Percentiles rank a stretch among this genome's conserved stretches.
Evolutionary conservation across 2,113 vertebrate genomes (phyloP).

Genomic region (Alethe diademata): DNA sequence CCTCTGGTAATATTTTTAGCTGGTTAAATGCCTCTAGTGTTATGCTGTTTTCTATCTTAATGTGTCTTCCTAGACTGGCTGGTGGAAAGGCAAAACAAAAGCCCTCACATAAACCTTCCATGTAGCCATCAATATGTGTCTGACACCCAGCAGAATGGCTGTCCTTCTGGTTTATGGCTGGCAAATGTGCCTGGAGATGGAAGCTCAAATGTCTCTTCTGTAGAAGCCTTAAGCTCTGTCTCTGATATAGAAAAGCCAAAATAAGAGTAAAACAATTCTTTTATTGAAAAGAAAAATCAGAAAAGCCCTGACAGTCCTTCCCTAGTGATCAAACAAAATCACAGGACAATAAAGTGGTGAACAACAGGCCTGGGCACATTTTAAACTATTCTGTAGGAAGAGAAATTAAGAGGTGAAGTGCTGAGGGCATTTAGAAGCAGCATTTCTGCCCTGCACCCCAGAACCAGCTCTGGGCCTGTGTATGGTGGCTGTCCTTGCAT

Average conservation of each 20-base stretch:
- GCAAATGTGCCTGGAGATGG: neutral
- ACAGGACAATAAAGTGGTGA: neutral
- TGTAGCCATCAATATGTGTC: neutral
- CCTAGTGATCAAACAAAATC: neutral
- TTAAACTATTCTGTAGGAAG: neutral
- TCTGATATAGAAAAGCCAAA: neutral
- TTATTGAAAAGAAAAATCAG: neutral
- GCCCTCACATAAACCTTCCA: neutral
- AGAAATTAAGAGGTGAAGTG: neutral
- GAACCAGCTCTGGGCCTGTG: fast-evolving
- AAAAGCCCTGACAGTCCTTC: neutral
- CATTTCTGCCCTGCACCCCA: neutral
- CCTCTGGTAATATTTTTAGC: slow-evolving; percentile 41
- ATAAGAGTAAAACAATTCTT: neutral
- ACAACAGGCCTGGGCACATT: neutral
- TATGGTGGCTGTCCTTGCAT: neutral
- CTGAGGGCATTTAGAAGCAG: neutral
- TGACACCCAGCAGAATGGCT: neutral
- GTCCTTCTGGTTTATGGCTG: neutral
- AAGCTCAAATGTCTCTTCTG: neutral
- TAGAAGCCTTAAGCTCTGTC: neutral
- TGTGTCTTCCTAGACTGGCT: neutral
- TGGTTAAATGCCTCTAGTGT: neutral
- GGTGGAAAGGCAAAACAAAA: slow-evolving; percentile 32
- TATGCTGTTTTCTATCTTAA: neutral